These are phyloP conservation scores for Schizopygopsis malacanthus DNA, from an alignment of 2,797 vertebrate genomes.

Conservation along the genomic window DNA sequence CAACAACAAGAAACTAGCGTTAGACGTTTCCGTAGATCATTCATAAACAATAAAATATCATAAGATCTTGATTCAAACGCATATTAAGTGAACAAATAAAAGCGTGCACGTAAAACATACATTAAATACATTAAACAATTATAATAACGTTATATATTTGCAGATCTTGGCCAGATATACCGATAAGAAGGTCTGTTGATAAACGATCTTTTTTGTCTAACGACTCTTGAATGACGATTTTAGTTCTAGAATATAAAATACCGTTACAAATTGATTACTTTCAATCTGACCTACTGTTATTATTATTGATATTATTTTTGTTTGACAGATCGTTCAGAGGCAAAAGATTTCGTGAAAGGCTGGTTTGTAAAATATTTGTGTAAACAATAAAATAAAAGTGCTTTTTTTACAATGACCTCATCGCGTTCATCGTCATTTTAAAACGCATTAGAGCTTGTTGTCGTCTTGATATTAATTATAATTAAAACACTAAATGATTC, in stretches of 20 bases:
- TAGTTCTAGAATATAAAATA: conserved; percentile 23
- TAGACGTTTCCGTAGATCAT: not conserved
- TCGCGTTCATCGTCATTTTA: not conserved
- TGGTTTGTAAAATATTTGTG: not conserved
- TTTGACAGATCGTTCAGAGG: not conserved
- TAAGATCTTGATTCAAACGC: not conserved
- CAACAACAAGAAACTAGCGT: not conserved
- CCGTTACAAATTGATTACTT: conserved; percentile 30
- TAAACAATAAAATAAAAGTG: not conserved
- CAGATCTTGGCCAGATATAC: not conserved
- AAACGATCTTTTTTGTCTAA: conserved; percentile 11
- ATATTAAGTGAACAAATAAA: not conserved
- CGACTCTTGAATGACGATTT: conserved; percentile 30
- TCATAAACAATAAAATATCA: not conserved
- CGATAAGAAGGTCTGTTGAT: not conserved
- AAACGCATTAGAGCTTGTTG: not conserved
- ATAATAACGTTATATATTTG: not conserved
- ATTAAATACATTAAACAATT: too few relatives aligned
- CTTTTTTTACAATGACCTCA: not conserved
- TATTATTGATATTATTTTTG: not conserved
- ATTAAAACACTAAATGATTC: not conserved
- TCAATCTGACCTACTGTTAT: not conserved
- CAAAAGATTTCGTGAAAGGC: not conserved
- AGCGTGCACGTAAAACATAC: not conserved
- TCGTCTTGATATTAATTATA: not conserved